Base-by-base conservation (phyloP, 2,888 invertebrate species). In the Zelleria hepariella region DNA sequence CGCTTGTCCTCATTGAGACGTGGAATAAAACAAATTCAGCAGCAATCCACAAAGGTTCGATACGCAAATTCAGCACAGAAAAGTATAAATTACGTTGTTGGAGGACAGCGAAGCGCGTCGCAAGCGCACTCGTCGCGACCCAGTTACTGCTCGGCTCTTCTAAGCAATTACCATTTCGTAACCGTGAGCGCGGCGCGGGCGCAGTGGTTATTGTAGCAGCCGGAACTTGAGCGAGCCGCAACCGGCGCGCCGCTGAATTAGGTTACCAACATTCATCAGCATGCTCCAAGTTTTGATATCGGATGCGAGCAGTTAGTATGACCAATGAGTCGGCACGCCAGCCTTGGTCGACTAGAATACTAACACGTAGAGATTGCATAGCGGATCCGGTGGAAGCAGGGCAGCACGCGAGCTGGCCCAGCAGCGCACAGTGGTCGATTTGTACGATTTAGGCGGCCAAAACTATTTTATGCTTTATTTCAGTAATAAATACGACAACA, bases 341-440 rank as follows among this genome's bases (percentile, higher is more conserved):
- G 80, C 86, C 85, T 85, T 83, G 82, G 76, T 70, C 75, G 78
- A 79, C 83, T 76, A 72, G 81, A 82, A 79, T 80, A 77, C 75
- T 67, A 74, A 75, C 71, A 64, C 47, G 70, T 64, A 69, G 70
- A 71, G 72, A 71, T 76, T 77, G 82, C 78, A 80, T 78, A 76
- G 80, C 86, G 86, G 86, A 86, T 85, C 75, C 75, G 66, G 74
- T 72, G 70, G 75, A 78, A 78, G 78, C 80, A 69, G 75, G 74
- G 72, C 78, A 74, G 72, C 80, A 75, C 76, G 75, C 76, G 67
- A 74, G 67, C 64, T 67, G 70, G 32, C 32, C 32, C 69, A 62
- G 65, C 62, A 66, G n/a, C n/a, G n/a, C n/a, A n/a, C n/a, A n/a
- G n/a, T n/a, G n/a, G n/a, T n/a, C n/a, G n/a, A n/a, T n/a, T n/a